Evolutionary conservation across 2,888 invertebrate genomes (phyloP), one percentile per base, ranked within the genome.

Genomic region (Monoplex corrugatus): DNA sequence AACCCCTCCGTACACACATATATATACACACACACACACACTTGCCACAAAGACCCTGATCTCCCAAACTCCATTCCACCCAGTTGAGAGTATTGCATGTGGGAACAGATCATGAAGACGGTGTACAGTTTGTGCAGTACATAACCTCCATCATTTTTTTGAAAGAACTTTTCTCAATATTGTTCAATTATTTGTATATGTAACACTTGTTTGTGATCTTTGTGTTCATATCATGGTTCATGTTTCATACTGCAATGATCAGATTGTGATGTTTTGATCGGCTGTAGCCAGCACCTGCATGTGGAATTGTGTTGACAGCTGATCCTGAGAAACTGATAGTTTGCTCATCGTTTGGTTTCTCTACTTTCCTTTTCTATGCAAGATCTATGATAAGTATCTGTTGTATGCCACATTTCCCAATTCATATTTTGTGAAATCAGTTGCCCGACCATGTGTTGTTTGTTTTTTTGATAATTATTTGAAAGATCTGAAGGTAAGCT

Each of bases 111-210:
- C 13, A 10, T 13, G 16, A 16, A 10, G 35, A 6, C 6, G 2
- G 35, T 38, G 35, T 75, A 19, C 0, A 75, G 19, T 19, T 75
- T 32, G 35, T 75, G 75, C 75, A 23, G 35, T 10, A 35, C 75
- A 16, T 32, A 75, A 16, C 2, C 35, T 38, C 16, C 16, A 38
- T 38, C 16, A 75, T 75, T 75, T 75, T 16, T 75, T n/a, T n/a
- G n/a, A n/a, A n/a, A n/a, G n/a, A 75, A 75, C 75, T 19, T 75
- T 75, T 75, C 13, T 75, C 35, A 38, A 75, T 35, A 75, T 75
- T 75, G 35, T 10, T 35, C 38, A 35, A 38, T 75, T 38, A 38
- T 13, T 10, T 75, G 16, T 38, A 10, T 75, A 16, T 38, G 35
- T 38, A 16, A 1, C 10, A 6, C 2, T n/a, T n/a, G n/a, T n/a